Percentiles rank a stretch among this genome's conserved stretches.
Conservation (phyloP, 2,888 invertebrate species). For the Diploptera punctata region DNA sequence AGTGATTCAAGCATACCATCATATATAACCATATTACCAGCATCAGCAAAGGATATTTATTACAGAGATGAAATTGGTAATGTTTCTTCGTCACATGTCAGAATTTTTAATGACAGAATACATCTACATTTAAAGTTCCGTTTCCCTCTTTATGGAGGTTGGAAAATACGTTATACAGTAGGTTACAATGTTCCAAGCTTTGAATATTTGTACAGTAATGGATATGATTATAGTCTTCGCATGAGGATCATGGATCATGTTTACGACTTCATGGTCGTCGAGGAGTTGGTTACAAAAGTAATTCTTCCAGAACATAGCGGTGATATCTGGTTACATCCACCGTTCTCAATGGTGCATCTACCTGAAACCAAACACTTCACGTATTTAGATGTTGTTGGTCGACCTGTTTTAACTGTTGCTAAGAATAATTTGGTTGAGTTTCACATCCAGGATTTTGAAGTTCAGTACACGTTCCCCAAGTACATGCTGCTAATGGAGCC, state of each 20-base stretch:
- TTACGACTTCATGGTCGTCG: neutral
- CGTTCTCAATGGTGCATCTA: neutral
- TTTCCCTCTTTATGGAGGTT: slow-evolving; percentile 3
- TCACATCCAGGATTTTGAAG: neutral
- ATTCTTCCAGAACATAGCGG: neutral
- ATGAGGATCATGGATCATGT: neutral
- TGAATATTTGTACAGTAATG: neutral
- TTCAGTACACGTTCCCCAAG: neutral
- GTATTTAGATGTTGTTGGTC: slow-evolving; percentile 1
- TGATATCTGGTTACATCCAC: neutral
- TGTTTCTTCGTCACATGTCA: neutral
- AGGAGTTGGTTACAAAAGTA: neutral
- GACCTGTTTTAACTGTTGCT: neutral
- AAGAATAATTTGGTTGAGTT: neutral
- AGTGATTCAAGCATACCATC: neutral
- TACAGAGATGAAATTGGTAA: slow-evolving; percentile 11
- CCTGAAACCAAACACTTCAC: neutral
- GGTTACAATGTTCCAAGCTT: slow-evolving; percentile 5
- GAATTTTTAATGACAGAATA: neutral
- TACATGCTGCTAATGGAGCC: neutral
- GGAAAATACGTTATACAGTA: slow-evolving; percentile 4
- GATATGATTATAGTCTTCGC: neutral
- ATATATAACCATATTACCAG: neutral
- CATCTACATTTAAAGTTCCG: neutral
- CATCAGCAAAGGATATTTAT: slow-evolving; percentile 17